These are phyloP conservation scores for Shinisaurus crocodilurus DNA, from an alignment of 2,113 vertebrate species.

Conservation along the genomic window DNA sequence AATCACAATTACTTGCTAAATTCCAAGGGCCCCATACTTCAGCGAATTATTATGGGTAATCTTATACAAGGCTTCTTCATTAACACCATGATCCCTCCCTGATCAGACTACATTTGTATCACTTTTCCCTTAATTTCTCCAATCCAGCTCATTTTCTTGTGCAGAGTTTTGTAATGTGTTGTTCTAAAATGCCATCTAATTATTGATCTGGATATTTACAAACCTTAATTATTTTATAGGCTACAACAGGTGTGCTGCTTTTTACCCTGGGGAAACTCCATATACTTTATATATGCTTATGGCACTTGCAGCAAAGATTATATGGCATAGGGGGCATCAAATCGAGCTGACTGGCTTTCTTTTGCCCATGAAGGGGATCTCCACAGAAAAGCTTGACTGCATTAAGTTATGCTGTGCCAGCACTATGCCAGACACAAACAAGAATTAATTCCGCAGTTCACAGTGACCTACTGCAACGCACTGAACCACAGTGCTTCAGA, in stretches of 20 bases:
- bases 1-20: neutral
- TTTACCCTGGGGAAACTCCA: conserved; percentile 43
- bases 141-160: conserved; percentile 30
- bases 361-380: conserved; percentile 27
- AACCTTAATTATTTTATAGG: conserved; percentile 41
- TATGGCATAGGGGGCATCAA: conserved; percentile 22
- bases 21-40: neutral
- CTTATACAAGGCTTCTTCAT: neutral
- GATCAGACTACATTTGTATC: conserved; percentile 1
- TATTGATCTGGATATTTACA: conserved; percentile 39
- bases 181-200: conserved; percentile 29
- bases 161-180: conserved; percentile 46
- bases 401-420: neutral
- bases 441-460: conserved; percentile 48
- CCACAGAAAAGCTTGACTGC: neutral
- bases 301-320: conserved; percentile 40
- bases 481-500: conserved; percentile 23
- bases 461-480: conserved; percentile 32
- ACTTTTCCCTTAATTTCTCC: conserved; percentile 27
- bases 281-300: conserved; percentile 32
- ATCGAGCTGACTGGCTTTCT: conserved; percentile 21
- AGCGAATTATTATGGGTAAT: neutral
- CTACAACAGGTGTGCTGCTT: conserved; percentile 23
- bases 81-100: neutral
- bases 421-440: conserved; percentile 38